These are phyloP conservation scores for Chaunax sp. DNA, from an alignment of 2,797 vertebrate genomes.

Conservation along the genomic window DNA sequence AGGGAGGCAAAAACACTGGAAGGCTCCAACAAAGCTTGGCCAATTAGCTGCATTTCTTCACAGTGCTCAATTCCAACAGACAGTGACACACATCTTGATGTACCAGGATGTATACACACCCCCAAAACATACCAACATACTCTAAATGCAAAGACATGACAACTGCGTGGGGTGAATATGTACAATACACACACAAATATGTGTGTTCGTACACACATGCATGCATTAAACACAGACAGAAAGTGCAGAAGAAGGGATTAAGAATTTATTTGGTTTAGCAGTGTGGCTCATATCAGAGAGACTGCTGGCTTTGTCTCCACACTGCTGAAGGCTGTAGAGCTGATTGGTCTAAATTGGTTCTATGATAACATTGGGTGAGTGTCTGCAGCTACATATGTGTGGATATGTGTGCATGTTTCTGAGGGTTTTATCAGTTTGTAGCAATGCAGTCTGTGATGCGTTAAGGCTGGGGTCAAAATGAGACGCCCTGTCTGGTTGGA, in stretches of 20 bases:
- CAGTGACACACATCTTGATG: conserved; percentile 31
- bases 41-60: conserved; percentile 78
- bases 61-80: conserved; percentile 25
- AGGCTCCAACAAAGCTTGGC: conserved; percentile 59
- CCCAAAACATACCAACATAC: neutral
- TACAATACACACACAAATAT: neutral
- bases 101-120: neutral
- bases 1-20: conserved; percentile 57
- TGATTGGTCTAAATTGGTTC: conserved; percentile 84
- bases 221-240: conserved; percentile 10
- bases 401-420: neutral
- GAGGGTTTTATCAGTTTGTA: conserved; percentile 58
- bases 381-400: neutral
- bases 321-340: conserved; percentile 52
- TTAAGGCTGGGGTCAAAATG: conserved; percentile 48
- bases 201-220: neutral
- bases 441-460: conserved; percentile 57
- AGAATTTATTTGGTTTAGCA: conserved; percentile 84
- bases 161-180: neutral
- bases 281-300: conserved; percentile 81
- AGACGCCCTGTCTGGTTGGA: conserved; percentile 50
- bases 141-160: neutral
- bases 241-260: conserved; percentile 78
- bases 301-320: conserved; percentile 82
- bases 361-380: conserved; percentile 72